Evolutionary conservation across 2,113 vertebrate species (phyloP).

Genomic region (Pseudolaguvia tuberculata): DNA sequence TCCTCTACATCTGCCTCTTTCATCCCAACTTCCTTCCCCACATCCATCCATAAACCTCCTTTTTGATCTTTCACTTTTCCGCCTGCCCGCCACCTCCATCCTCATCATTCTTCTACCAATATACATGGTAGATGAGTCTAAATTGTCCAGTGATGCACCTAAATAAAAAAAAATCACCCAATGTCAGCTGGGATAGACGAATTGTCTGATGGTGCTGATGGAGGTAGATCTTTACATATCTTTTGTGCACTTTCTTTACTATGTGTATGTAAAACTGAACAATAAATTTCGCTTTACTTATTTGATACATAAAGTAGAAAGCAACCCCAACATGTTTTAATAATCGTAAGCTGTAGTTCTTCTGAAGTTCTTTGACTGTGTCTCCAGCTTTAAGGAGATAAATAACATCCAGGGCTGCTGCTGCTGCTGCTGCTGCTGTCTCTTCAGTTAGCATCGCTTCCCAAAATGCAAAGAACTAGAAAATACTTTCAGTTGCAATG

Average conservation of each 20-base stretch:
- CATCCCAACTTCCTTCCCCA: too few relatives aligned
- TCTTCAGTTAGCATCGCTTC: neutral
- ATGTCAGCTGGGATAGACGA: too few relatives aligned
- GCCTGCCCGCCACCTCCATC: too few relatives aligned
- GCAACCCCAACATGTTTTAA: neutral
- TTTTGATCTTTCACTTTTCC: too few relatives aligned
- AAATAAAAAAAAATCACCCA: too few relatives aligned
- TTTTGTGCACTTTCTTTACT: neutral
- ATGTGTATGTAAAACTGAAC: neutral
- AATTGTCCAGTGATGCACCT: too few relatives aligned
- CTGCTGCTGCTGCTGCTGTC: conserved; percentile 1
- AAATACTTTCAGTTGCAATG: neutral
- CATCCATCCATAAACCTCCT: too few relatives aligned
- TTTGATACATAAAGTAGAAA: neutral
- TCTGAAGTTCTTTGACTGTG: neutral
- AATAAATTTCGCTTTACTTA: too few relatives aligned
- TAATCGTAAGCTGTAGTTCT: neutral
- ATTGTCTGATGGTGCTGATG: neutral
- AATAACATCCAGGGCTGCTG: conserved; percentile 9
- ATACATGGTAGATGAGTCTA: too few relatives aligned
- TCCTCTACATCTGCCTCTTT: too few relatives aligned
- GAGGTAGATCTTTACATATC: neutral
- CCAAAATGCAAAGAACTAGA: neutral
- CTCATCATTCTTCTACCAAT: too few relatives aligned
- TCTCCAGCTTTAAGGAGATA: neutral